Evolutionary conservation across 2,113 vertebrate genomes (phyloP).

Genomic region (Pardalotus punctatus): DNA sequence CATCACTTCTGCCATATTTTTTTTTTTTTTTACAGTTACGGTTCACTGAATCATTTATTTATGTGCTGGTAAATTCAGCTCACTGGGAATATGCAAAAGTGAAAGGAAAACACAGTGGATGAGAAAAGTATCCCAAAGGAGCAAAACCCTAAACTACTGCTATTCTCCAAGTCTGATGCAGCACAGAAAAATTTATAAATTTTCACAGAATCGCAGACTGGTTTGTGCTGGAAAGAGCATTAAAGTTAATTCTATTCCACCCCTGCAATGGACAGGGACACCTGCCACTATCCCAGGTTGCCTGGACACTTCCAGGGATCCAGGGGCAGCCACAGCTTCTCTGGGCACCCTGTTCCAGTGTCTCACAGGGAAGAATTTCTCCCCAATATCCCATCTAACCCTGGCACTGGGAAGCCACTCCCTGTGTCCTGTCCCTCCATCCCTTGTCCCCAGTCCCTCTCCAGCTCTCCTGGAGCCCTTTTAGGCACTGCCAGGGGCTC

Average conservation of each 20-base stretch:
- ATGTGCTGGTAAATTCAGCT: not conserved
- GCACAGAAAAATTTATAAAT: accelerated
- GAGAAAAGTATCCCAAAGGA: not conserved
- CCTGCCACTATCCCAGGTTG: not conserved
- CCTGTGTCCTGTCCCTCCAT: not conserved
- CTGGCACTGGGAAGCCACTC: not conserved
- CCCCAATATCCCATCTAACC: not conserved
- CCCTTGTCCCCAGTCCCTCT: not conserved
- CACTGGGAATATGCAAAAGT: accelerated
- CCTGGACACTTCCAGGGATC: not conserved
- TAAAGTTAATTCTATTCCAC: not conserved
- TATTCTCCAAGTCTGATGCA: accelerated
- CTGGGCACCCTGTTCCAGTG: not conserved
- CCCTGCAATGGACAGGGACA: not conserved
- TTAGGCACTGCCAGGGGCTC: accelerated
- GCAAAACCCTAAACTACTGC: accelerated
- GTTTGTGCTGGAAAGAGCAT: not conserved
- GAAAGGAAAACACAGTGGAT: not conserved
- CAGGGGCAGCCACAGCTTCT: not conserved
- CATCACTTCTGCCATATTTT: not conserved
- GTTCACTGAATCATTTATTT: not conserved
- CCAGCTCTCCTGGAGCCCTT: not conserved
- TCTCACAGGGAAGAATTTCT: not conserved
- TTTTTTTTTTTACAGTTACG: accelerated
- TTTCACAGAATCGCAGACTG: accelerated